These are phyloP conservation scores for Pristionchus entomophagus DNA, from an alignment of 2,888 invertebrate genomes.

Conservation along the genomic window DNA sequence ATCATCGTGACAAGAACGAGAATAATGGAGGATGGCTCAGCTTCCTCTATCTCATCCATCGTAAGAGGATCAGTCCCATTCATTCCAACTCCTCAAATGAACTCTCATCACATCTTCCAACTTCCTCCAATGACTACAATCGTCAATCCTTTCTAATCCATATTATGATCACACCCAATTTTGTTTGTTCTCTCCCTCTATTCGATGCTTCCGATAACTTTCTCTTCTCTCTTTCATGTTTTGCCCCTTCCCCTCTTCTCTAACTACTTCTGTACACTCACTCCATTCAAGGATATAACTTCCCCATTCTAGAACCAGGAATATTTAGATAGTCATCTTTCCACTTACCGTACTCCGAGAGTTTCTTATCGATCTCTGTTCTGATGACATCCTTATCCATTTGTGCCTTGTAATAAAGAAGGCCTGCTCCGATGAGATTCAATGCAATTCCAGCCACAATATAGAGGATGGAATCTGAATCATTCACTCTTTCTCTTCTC, in stretches of 20 bases:
- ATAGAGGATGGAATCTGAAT: slow-evolving; percentile 12
- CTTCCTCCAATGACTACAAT: not conserved
- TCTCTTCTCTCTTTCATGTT: slow-evolving; percentile 29
- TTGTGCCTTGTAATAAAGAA: slow-evolving; percentile 42
- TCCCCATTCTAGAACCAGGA: not conserved
- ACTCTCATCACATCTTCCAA: not conserved
- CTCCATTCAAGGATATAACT: not conserved
- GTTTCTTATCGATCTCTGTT: slow-evolving; percentile 41
- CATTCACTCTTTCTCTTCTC: slow-evolving; percentile 36
- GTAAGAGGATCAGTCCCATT: not conserved
- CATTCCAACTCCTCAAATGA: not conserved
- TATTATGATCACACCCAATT: not conserved
- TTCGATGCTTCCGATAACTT: slow-evolving; percentile 19
- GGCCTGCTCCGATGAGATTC: slow-evolving; percentile 29
- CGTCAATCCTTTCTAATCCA: not conserved
- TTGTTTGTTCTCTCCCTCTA: slow-evolving; percentile 1
- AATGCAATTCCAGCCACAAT: slow-evolving; percentile 12
- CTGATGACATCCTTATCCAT: slow-evolving; percentile 46
- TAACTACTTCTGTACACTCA: slow-evolving; percentile 22
- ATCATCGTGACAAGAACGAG: slow-evolving; percentile 62
- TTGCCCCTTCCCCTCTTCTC: slow-evolving; percentile 7
- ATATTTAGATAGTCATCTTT: not conserved
- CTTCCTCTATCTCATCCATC: slow-evolving; percentile 37
- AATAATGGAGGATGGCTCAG: slow-evolving; percentile 51
- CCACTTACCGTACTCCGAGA: slow-evolving; percentile 40